Evolutionary conservation across 2,888 invertebrate genomes (phyloP).

Genomic region (Neoascia interrupta): DNA sequence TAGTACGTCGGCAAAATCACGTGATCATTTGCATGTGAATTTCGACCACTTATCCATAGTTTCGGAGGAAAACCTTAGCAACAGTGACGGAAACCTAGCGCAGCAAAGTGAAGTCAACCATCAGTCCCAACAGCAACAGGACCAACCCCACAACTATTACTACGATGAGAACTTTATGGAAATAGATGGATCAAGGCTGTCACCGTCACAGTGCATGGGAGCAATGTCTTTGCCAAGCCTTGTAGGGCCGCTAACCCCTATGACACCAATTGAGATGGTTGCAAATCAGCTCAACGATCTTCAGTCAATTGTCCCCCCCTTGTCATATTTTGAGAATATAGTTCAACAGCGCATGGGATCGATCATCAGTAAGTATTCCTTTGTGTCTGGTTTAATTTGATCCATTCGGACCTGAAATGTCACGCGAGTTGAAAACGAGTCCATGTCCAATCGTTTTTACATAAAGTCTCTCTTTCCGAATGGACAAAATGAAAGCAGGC

Average conservation of each 20-base stretch:
- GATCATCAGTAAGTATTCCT: conserved; percentile 74
- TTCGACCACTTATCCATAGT: conserved; percentile 89
- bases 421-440: too few species aligned
- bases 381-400: too few species aligned
- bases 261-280: conserved; percentile 76
- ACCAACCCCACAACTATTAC: conserved; percentile 11
- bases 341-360: conserved; percentile 76
- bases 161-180: conserved; percentile 66
- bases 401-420: too few species aligned
- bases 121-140: conserved; percentile 15
- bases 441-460: too few species aligned
- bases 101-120: conserved; percentile 23
- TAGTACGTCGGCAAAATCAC: conserved; percentile 70
- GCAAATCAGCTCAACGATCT: conserved; percentile 77
- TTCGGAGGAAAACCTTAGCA: conserved; percentile 84
- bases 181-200: conserved; percentile 73
- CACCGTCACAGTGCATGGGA: conserved; percentile 73
- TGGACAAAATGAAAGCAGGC: too few species aligned
- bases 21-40: conserved; percentile 80
- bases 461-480: too few species aligned
- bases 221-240: conserved; percentile 51
- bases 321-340: conserved; percentile 79
- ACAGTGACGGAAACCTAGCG: conserved; percentile 73
- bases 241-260: conserved; percentile 73
- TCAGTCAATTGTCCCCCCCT: conserved; percentile 77